Evolutionary conservation across 1,140 invertebrate genomes (phyloP).

Genomic region (Heliconius melpomene): DNA sequence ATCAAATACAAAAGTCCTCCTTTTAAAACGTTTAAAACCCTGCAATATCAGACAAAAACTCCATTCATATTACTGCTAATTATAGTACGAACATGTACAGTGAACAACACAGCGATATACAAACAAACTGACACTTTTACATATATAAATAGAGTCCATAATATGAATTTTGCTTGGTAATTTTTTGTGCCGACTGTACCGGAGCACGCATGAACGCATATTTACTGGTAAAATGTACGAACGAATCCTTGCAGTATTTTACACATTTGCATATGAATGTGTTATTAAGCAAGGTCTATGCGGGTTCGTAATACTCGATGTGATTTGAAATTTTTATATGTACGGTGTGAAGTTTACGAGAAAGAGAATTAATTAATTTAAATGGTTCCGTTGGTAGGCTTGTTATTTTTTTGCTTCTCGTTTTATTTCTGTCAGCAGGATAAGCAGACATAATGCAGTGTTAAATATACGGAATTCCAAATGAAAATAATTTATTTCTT

Average conservation of each 20-base stretch:
- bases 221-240: slow-evolving; percentile 61
- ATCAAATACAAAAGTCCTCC: slow-evolving; percentile 48
- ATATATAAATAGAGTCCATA: not conserved
- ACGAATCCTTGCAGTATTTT: slow-evolving; percentile 71
- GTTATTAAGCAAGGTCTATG: slow-evolving; percentile 64
- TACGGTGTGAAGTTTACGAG: slow-evolving; percentile 13
- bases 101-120: not conserved
- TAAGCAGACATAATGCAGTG: too few relatives aligned
- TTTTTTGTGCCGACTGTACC: slow-evolving; percentile 59
- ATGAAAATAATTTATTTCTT: too few relatives aligned
- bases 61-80: slow-evolving; percentile 73
- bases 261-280: slow-evolving; percentile 79
- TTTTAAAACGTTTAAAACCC: slow-evolving; percentile 48
- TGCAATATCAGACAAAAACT: slow-evolving; percentile 62
- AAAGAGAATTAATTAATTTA: slow-evolving; percentile 12
- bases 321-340: slow-evolving; percentile 32
- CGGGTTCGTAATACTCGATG: slow-evolving; percentile 30
- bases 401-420: too few relatives aligned
- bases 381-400: too few relatives aligned
- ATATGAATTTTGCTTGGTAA: slow-evolving; percentile 34
- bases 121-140: slow-evolving; percentile 9
- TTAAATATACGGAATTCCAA: too few relatives aligned
- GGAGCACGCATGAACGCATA: slow-evolving; percentile 74
- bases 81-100: slow-evolving; percentile 62
- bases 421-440: too few relatives aligned